Evolutionary conservation across 2,113 vertebrate species (phyloP).

Genomic region (Arenaria interpres): DNA sequence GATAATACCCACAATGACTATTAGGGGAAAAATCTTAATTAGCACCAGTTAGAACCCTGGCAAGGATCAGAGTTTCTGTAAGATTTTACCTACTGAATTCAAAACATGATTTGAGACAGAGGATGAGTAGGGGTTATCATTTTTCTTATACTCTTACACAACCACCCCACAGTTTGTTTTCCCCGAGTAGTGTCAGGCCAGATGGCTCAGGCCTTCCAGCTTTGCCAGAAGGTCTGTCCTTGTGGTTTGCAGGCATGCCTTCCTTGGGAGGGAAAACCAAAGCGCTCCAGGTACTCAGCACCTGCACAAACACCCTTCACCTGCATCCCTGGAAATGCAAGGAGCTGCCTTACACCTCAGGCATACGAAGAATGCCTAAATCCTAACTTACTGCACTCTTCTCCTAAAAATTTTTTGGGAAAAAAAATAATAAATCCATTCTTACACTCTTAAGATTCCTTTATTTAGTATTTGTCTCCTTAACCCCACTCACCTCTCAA

Average conservation of each 20-base stretch:
- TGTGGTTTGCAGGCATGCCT: background rate
- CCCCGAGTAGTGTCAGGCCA: background rate
- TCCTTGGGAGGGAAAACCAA: background rate
- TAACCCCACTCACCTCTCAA: background rate
- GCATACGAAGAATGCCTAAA: background rate
- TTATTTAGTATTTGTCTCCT: background rate
- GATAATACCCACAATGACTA: background rate
- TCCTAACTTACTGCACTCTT: background rate
- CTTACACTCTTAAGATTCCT: background rate
- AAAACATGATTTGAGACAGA: background rate
- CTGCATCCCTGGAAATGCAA: background rate
- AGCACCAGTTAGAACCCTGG: background rate
- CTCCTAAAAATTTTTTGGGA: background rate
- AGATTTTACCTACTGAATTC: background rate
- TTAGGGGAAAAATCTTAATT: background rate
- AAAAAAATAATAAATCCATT: background rate
- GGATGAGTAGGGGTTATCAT: background rate
- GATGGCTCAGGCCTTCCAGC: background rate
- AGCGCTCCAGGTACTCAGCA: background rate
- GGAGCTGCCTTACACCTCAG: background rate
- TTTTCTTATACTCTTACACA: background rate
- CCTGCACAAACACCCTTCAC: background rate
- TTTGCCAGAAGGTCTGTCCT: background rate
- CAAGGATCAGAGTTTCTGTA: background rate
- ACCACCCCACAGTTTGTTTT: background rate